Percentiles rank a stretch among this genome's conserved stretches.
Conservation (phyloP, 2,888 invertebrate genomes). For the Cheilosia soror region DNA sequence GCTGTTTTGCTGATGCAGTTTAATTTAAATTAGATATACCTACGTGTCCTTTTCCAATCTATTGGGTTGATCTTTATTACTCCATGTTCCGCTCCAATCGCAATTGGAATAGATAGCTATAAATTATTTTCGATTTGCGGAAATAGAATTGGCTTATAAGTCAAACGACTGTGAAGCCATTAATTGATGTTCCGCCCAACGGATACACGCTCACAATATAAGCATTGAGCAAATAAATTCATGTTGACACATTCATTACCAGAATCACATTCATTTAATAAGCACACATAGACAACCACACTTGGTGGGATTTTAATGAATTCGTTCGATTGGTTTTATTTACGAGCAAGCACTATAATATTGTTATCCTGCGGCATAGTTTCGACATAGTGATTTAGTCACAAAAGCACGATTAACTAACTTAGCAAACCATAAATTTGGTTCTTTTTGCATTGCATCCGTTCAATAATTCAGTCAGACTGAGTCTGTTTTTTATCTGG, state of each 20-base stretch:
- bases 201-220: slow-evolving; percentile 36
- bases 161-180: slow-evolving; percentile 54
- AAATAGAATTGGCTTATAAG: slow-evolving; percentile 62
- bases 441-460: too few relatives aligned
- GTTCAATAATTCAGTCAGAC: too few relatives aligned
- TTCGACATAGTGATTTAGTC: not conserved
- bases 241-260: slow-evolving; percentile 65
- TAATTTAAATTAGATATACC: slow-evolving; percentile 5
- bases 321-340: slow-evolving; percentile 50
- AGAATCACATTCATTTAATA: slow-evolving; percentile 39
- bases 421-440: too few relatives aligned
- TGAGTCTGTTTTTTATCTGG: too few relatives aligned
- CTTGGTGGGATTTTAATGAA: slow-evolving; percentile 42
- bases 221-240: slow-evolving; percentile 60
- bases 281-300: not conserved
- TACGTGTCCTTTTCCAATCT: slow-evolving; percentile 22
- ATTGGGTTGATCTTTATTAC: not conserved
- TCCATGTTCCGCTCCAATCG: slow-evolving; percentile 20
- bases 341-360: slow-evolving; percentile 6
- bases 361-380: not conserved
- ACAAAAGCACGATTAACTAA: not conserved
- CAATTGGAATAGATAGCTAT: slow-evolving; percentile 31
- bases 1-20: slow-evolving; percentile 6
- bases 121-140: slow-evolving; percentile 67
- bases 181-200: slow-evolving; percentile 59